Percentiles rank a stretch among this genome's conserved stretches.
phyloP scores from a whole-genome alignment of 2,113 vertebrate species.

The Benitochromis conjunctus region DNA sequence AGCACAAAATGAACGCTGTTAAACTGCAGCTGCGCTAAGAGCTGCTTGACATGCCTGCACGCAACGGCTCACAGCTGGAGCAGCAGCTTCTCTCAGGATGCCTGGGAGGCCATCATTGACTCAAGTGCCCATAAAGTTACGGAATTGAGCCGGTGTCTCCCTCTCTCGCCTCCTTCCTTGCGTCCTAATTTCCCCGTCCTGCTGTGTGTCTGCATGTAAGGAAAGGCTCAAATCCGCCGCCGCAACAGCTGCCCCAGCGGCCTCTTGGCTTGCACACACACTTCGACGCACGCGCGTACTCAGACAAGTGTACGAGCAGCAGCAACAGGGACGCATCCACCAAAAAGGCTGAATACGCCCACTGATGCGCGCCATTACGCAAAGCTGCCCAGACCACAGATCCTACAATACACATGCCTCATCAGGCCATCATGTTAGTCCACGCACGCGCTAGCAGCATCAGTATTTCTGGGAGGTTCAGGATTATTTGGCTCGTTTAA shows the following conservation, averaged over 20 bases:
- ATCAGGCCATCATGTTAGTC: neutral
- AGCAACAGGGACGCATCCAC: neutral
- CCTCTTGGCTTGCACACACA: neutral
- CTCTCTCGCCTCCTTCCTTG: neutral
- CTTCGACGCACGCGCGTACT: neutral
- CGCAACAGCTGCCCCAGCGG: conserved; percentile 36
- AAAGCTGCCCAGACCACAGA: conserved; percentile 23
- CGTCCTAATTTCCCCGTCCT: conserved; percentile 1
- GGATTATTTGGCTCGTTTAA: neutral
- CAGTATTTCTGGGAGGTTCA: neutral
- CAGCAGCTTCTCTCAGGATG: neutral
- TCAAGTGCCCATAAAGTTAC: neutral
- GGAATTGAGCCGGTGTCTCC: neutral
- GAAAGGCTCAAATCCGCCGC: conserved; percentile 15
- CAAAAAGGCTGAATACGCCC: conserved; percentile 3
- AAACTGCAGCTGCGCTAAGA: neutral
- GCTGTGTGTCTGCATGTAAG: neutral
- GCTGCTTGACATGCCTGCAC: neutral
- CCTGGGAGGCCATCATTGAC: neutral
- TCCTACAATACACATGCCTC: neutral
- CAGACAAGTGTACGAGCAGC: neutral
- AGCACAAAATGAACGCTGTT: conserved; percentile 5
- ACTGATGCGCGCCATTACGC: conserved; percentile 38
- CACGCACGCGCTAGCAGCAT: neutral
- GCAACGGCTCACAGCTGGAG: neutral